phyloP scores from a whole-genome alignment of 2,113 vertebrate genomes.

The Holacanthus passer region DNA sequence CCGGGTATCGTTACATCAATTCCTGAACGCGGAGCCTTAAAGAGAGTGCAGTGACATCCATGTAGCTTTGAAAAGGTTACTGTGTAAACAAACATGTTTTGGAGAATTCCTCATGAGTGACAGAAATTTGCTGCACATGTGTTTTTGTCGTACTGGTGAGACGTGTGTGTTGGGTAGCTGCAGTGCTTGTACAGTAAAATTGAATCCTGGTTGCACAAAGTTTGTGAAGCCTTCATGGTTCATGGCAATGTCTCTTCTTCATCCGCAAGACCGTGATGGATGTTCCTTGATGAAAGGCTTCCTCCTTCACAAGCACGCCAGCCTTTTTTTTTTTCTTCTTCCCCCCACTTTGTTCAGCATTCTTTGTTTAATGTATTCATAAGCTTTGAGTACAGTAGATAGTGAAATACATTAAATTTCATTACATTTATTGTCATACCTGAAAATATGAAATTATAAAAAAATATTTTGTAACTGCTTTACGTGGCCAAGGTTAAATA shows the following conservation, averaged over 20 bases:
- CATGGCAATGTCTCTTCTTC: slow-evolving; percentile 42
- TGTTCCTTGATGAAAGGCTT: slow-evolving; percentile 51
- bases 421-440: slow-evolving; percentile 65
- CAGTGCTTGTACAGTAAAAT: slow-evolving; percentile 65
- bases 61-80: slow-evolving; percentile 65
- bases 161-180: slow-evolving; percentile 37
- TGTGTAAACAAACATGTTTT: slow-evolving; percentile 76
- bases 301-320: slow-evolving; percentile 35
- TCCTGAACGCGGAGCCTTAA: slow-evolving; percentile 68
- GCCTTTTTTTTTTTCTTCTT: not conserved
- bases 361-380: slow-evolving; percentile 64
- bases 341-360: slow-evolving; percentile 19
- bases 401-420: slow-evolving; percentile 68
- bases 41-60: slow-evolving; percentile 62
- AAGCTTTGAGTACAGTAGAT: slow-evolving; percentile 80
- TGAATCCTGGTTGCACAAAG: slow-evolving; percentile 35
- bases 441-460: slow-evolving; percentile 70
- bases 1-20: slow-evolving; percentile 32
- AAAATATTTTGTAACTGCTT: slow-evolving; percentile 61
- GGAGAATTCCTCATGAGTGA: slow-evolving; percentile 54
- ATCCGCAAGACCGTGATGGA: slow-evolving; percentile 20
- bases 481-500: slow-evolving; percentile 69
- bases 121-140: slow-evolving; percentile 49
- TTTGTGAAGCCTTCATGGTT: slow-evolving; percentile 38
- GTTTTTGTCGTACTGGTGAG: slow-evolving; percentile 45